Percentiles rank a stretch among this genome's conserved stretches.
These are phyloP conservation scores for Euphydryas editha DNA, from an alignment of 2,888 invertebrate species.

Conservation along the genomic window DNA sequence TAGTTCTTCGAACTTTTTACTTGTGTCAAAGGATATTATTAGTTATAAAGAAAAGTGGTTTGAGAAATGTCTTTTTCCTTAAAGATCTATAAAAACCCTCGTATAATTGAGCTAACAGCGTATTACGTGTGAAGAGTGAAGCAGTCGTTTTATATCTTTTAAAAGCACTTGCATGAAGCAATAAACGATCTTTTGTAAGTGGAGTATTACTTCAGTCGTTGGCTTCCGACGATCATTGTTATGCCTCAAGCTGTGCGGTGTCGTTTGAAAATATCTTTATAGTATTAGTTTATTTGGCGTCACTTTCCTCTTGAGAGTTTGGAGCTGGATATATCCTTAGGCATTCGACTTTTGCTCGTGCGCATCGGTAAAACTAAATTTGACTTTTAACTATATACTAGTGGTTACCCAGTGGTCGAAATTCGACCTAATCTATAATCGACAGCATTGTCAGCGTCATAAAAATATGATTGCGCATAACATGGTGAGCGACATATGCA, in stretches of 20 bases:
- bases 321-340: slow-evolving; percentile 2
- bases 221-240: slow-evolving; percentile 1
- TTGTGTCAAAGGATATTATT: too few species aligned
- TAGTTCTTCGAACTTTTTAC: too few species aligned
- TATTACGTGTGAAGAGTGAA: background rate
- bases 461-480: too few species aligned
- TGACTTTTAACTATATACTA: background rate
- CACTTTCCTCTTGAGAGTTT: slow-evolving; percentile 2
- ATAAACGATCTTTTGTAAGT: slow-evolving; percentile 6
- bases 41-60: too few species aligned
- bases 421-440: too few species aligned
- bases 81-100: background rate
- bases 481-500: too few species aligned
- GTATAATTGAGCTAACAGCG: too few species aligned
- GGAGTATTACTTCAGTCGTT: background rate
- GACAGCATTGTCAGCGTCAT: too few species aligned
- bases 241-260: slow-evolving; percentile 5
- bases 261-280: slow-evolving; percentile 3
- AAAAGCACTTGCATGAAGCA: background rate
- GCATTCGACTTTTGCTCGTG: slow-evolving; percentile 1
- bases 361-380: background rate
- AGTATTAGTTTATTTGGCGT: slow-evolving; percentile 1
- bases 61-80: background rate
- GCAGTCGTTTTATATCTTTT: slow-evolving; percentile 3
- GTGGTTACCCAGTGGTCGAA: background rate